Conservation (phyloP, 1,140 invertebrate species). For the Rhizoglyphus robini region DNA sequence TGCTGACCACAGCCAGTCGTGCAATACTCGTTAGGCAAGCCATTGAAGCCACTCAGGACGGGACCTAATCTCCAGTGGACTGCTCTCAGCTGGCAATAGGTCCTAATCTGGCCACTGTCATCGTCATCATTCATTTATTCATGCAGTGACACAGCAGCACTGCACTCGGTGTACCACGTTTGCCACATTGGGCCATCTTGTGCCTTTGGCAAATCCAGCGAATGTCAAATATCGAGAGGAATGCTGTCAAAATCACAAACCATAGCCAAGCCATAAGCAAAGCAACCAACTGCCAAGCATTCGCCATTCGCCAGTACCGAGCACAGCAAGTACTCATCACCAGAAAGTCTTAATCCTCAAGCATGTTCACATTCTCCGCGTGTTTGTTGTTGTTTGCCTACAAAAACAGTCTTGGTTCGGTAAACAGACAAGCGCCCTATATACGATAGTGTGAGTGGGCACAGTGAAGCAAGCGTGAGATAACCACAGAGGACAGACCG, state of each 20-base stretch:
- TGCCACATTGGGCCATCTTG: neutral
- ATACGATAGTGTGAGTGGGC: too few relatives aligned
- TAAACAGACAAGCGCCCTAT: too few relatives aligned
- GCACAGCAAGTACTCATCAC: neutral
- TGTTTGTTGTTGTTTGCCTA: neutral
- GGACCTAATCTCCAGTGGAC: neutral
- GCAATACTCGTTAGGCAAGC: neutral
- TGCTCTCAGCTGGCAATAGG: neutral
- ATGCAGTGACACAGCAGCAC: neutral
- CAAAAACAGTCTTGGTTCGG: too few relatives aligned
- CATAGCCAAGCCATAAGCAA: neutral
- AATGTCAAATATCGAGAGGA: neutral
- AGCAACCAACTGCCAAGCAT: neutral
- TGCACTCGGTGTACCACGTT: too few relatives aligned
- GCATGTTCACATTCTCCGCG: neutral
- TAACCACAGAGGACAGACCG: too few relatives aligned
- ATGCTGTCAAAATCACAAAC: neutral
- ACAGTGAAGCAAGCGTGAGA: too few relatives aligned
- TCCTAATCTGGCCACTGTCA: conserved; percentile 11
- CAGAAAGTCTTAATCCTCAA: neutral
- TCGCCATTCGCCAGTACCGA: neutral
- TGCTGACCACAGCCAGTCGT: neutral
- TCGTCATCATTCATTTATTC: conserved; percentile 11
- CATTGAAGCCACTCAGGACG: neutral
- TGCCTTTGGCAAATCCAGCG: neutral